Evolutionary conservation across 2,888 invertebrate genomes (phyloP), one percentile per base, ranked within the genome.

Genomic region (Onchidella celtica): DNA sequence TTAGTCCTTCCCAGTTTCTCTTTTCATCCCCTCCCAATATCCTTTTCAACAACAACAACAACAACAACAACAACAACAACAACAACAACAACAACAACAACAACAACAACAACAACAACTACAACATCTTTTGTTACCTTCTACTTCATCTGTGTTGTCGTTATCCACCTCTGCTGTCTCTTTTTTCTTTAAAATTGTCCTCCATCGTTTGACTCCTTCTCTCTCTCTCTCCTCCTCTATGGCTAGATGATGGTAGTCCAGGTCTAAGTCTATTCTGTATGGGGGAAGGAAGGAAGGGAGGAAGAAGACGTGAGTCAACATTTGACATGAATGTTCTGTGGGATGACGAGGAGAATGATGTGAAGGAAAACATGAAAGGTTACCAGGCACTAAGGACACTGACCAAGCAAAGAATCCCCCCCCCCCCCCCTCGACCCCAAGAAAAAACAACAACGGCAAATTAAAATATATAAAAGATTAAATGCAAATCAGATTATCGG

Each of bases 181-280:
- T 21, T 75, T 27, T 34, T 65, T 68, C 17, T 69, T 38, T 24
- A 65, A 74, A 27, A 57, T 57, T 24, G 21, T 77, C 47, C 79
- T 68, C 73, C 76, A 66, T 21, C 47, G 65, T 68, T 61, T 75
- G 14, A 29, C 70, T n/a, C 81, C 75, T n/a, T 38, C 81, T 40
- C 65, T 69, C 75, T 81, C 81, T 11, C 81, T 57, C 14, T 57
- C 29, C 32, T 75, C 75, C 24, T 75, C 75, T 24, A 68, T 38
- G 29, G 68, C 75, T 3, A 66, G 63, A 29, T 74, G 79, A 2
- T 78, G 78, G 47, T 69, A 78, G 40, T 69, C 59, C 27, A 78
- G 69, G 1, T 69, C 59, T 57, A 78, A 59, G 57, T 72, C 55
- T 4, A 72, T 47, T 27, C 47, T 40, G 40, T 21, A 38, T 17